Conservation (phyloP, 2,888 invertebrate genomes). For the Aporophyla nigra region DNA sequence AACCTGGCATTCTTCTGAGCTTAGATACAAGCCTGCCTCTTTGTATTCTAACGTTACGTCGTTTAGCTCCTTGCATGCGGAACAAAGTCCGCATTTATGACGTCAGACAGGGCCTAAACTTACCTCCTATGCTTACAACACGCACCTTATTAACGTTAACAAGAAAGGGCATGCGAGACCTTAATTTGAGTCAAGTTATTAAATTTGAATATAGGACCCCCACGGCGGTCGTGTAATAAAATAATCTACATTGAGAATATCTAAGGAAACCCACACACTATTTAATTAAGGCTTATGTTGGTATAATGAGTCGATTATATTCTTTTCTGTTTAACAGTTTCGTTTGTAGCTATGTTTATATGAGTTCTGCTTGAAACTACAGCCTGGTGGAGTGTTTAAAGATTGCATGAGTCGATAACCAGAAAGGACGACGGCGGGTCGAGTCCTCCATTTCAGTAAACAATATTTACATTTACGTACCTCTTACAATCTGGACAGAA, state of each 20-base stretch:
- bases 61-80: slow-evolving; percentile 48
- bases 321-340: slow-evolving; percentile 29
- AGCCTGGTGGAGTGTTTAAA: slow-evolving; percentile 25
- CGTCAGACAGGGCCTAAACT: slow-evolving; percentile 63
- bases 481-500: neutral
- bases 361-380: slow-evolving; percentile 17
- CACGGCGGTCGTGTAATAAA: slow-evolving; percentile 63
- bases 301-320: slow-evolving; percentile 27
- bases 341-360: slow-evolving; percentile 10
- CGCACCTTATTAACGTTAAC: slow-evolving; percentile 76
- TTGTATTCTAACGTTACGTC: slow-evolving; percentile 61
- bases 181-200: slow-evolving; percentile 75
- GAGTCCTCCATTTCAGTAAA: neutral
- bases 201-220: slow-evolving; percentile 75
- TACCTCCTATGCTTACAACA: slow-evolving; percentile 65
- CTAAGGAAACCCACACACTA: slow-evolving; percentile 47
- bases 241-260: slow-evolving; percentile 59
- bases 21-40: slow-evolving; percentile 55
- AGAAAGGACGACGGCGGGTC: neutral
- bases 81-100: slow-evolving; percentile 64
- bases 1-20: slow-evolving; percentile 56
- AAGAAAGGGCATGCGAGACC: slow-evolving; percentile 70
- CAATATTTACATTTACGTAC: slow-evolving; percentile 10
- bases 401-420: slow-evolving; percentile 37
- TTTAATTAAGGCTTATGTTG: slow-evolving; percentile 40